A percentile compares a stretch with the other conserved stretches of the same genome.
Conservation (phyloP, 2,113 vertebrate genomes). For the Atractosteus spatula region DNA sequence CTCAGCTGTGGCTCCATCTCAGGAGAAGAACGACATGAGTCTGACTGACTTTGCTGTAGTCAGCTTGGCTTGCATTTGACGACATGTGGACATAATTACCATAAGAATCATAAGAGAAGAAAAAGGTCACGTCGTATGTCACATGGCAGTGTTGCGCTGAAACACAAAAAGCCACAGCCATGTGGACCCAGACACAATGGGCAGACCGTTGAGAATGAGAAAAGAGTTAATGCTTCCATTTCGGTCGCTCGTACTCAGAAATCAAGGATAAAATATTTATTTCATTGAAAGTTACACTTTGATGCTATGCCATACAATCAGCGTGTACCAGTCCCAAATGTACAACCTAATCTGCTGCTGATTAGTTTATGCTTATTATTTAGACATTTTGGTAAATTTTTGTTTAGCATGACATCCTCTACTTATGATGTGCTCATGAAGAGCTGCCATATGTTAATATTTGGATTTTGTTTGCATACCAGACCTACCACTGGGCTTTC, state of each 20-base stretch:
- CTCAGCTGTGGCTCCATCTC: background rate
- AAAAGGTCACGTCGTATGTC: too few relatives aligned
- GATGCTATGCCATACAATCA: background rate
- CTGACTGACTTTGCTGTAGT: background rate
- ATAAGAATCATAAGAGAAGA: too few relatives aligned
- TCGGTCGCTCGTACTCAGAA: background rate
- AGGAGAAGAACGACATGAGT: background rate
- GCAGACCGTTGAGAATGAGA: too few relatives aligned
- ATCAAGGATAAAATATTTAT: background rate
- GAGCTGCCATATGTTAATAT: slow-evolving; percentile 9
- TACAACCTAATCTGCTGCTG: background rate
- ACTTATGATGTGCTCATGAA: slow-evolving; percentile 8
- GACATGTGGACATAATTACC: too few relatives aligned
- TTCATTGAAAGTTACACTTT: background rate
- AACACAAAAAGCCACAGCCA: too few relatives aligned
- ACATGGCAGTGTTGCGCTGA: too few relatives aligned
- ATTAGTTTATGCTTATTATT: background rate
- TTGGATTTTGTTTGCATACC: background rate
- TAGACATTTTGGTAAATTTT: background rate
- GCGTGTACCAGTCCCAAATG: background rate
- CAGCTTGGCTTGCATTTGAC: background rate
- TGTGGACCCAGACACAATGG: too few relatives aligned
- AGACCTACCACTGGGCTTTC: slow-evolving; percentile 1
- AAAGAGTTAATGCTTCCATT: too few relatives aligned
- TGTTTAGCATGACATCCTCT: slow-evolving; percentile 11